Percentiles rank a stretch among this genome's conserved stretches.
Evolutionary conservation across 2,113 vertebrate species (phyloP).

Genomic region (Sylvia atricapilla): DNA sequence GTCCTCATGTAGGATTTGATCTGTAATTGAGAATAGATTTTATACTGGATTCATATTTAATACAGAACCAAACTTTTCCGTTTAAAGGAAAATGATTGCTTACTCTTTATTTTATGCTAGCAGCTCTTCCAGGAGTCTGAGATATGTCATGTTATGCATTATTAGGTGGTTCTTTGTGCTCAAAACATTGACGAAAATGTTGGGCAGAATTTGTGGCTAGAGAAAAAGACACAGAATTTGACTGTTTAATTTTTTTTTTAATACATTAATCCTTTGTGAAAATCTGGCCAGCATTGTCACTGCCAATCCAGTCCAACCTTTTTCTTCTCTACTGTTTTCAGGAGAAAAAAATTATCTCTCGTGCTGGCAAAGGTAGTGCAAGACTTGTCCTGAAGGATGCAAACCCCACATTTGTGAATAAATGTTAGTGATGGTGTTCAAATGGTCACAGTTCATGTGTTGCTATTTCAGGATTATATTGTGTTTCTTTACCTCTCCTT

Average conservation of each 20-base stretch:
- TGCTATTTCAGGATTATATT: background rate
- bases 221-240: background rate
- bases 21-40: slow-evolving; percentile 6
- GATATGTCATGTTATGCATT: background rate
- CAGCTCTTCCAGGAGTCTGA: background rate
- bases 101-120: background rate
- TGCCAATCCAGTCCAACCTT: background rate
- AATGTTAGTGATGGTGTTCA: background rate
- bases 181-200: background rate
- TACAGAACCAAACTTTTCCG: background rate
- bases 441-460: background rate
- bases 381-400: background rate
- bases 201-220: background rate
- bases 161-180: background rate
- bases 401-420: background rate
- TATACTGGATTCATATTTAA: background rate
- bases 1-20: background rate
- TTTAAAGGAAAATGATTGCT: background rate
- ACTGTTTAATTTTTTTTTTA: background rate
- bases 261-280: background rate
- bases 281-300: background rate
- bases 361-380: background rate
- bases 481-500: background rate
- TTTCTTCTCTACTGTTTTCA: background rate
- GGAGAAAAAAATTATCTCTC: background rate